Conservation (phyloP, 2,113 vertebrate species). For the Dasyornis broadbenti region DNA sequence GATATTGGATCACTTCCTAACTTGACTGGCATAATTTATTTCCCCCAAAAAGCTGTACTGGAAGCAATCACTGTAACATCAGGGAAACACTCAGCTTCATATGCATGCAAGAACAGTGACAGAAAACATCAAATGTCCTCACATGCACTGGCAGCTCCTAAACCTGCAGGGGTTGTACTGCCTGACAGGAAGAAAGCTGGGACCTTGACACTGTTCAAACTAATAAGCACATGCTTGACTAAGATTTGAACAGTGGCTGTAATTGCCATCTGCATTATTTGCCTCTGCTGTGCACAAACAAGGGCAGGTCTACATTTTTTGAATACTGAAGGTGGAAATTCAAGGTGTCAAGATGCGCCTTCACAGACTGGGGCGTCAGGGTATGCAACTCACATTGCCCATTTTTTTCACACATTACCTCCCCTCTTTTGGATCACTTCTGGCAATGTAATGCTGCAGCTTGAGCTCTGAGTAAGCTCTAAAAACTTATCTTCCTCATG, state of each 20-base stretch:
- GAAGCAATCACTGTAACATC: neutral
- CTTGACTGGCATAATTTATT: neutral
- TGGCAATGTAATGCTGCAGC: neutral
- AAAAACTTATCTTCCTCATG: neutral
- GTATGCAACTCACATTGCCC: neutral
- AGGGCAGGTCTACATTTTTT: neutral
- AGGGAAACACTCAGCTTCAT: neutral
- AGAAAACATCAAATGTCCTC: neutral
- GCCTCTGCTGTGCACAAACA: neutral
- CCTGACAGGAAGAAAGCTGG: neutral
- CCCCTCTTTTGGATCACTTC: neutral
- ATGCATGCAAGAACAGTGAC: neutral
- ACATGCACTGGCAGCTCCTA: neutral
- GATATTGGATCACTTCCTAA: neutral
- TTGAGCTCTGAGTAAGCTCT: neutral
- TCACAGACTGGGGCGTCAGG: neutral
- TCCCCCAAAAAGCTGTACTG: neutral
- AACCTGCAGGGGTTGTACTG: neutral
- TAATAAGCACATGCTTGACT: conserved; percentile 11
- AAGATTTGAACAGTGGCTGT: neutral
- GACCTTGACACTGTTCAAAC: neutral
- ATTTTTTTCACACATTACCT: neutral
- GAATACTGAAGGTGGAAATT: neutral
- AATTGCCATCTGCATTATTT: neutral
- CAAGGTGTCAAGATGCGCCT: neutral